Evolutionary conservation across 2,888 invertebrate species (phyloP).

Genomic region (Folsomia manolachei): DNA sequence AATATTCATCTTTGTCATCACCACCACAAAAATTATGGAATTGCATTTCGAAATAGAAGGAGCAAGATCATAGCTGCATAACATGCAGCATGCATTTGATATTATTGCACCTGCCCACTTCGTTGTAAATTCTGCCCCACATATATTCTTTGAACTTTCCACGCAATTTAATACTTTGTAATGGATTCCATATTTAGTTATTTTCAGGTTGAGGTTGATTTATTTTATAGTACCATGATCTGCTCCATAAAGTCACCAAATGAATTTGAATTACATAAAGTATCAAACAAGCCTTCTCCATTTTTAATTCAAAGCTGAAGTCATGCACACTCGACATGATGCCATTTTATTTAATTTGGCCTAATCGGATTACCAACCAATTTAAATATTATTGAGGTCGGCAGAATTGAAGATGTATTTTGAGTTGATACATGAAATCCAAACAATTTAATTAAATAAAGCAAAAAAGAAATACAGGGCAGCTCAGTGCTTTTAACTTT

Average conservation of each 20-base stretch:
- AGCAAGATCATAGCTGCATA: too few species aligned
- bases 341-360: background rate
- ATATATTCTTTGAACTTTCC: background rate
- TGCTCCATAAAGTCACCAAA: background rate
- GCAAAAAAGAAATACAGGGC: too few species aligned
- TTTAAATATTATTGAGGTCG: background rate
- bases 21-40: background rate
- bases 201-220: background rate
- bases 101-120: background rate
- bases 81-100: too few species aligned
- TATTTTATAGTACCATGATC: background rate
- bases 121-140: background rate
- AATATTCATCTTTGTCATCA: background rate
- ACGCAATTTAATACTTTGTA: too few species aligned
- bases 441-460: background rate
- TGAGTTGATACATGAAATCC: background rate
- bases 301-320: background rate
- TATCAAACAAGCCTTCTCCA: too few species aligned
- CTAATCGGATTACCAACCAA: background rate
- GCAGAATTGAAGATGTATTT: background rate
- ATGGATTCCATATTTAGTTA: too few species aligned
- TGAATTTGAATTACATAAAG: background rate
- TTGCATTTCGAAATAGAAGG: background rate
- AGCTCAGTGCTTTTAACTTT: too few species aligned
- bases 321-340: background rate